Base-by-base conservation (phyloP, 2,888 invertebrate species). In the Chrysotoxum bicinctum region DNA sequence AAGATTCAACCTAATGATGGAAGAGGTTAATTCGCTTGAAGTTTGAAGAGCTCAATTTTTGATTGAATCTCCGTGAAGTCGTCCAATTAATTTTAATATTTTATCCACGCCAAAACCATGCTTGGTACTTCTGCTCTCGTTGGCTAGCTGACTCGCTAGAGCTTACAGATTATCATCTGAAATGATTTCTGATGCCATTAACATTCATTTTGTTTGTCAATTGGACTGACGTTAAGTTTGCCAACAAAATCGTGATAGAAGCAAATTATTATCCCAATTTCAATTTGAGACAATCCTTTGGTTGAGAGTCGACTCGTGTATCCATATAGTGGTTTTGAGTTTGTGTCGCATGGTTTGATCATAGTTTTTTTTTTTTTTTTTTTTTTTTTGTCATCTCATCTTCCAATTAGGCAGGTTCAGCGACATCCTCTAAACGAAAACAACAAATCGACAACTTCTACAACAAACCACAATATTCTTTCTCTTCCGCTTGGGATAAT, bases 171-270 rank as follows among this genome's bases (percentile, higher is more conserved):
- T 74, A 56, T 69, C 62, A 80, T 85, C 85, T 58, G 75, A 72
- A 85, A 81, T 81, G 81, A 73, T 73, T 77, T 76, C 69, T 60
- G 35, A 69, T 85, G 81, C 73, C 69, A 85, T 81, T 81, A 85
- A 85, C 76, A 80, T 81, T 81, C 69, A 85, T 81, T 58, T 81
- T 85, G 81, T 81, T 85, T 85, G 80, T 77, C 85, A 81, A 85
- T 81, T 81, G 77, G 62, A 43, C 37, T 77, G 68, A 72, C 80
- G 76, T 50, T 73, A 75, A 75, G 45, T 35, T 56, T 58, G 48
- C 40, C 62, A 56, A 4, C 37, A 69, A 80, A 84, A 80, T 84
- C 84, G 84, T 84, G 84, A 84, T 84, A 75, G 80, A 75, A 84
- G 84, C 70, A 84, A 84, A 84, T 84, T 84, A 80, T 80, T 80